Base-by-base conservation (phyloP, 2,113 vertebrate genomes). In the Bubo scandiacus region DNA sequence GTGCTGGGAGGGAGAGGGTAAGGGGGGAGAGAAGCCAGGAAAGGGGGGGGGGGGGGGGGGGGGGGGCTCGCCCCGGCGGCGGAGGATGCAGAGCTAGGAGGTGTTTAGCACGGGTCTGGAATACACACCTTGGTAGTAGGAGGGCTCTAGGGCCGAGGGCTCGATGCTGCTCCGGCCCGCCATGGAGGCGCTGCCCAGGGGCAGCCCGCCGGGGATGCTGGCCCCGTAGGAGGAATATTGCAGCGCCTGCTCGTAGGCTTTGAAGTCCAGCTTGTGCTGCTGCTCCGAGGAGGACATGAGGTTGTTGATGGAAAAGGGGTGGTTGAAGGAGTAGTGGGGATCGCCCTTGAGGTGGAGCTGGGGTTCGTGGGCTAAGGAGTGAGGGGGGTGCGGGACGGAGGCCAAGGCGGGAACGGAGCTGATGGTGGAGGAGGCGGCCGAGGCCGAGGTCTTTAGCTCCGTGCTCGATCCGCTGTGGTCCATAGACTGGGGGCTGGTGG, bases 261-360 rank as follows among this genome's bases (percentile, higher is more conserved):
- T 99, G 98, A 99, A 99, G 98, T 99, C 99, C 98, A 99, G 98
- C 99, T 99, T 99, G 98, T 99, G 99, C 97, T 99, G 99, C 97
- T 99, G 99, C 97, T 99, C 99, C 3, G 99, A 99, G 54, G 99
- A 99, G 43, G 99, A 99, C 99, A 99, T 99, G 95, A 99, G 98
- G 97, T 99, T 99, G 98, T 99, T 99, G 98, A 99, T 99, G 97
- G 99, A 99, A 98, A 99, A 99, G 2, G 99, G 99, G 90, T 99
- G 99, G 97, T 99, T 99, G 98, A 99, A 99, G 80, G 99, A 98
- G 96, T 99, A 99, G 96, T 99, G 99, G 30, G 99, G 99, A 85
- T 99, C 99, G 47, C 99, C 99, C 96, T 99, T 99, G 52, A 99
- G 98, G 94, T 99, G 99, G 91, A 99, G 98, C 96, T 99, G 99